Evolutionary conservation across 92 coral and sea anemone species (phyloP), one percentile per base, ranked within the genome.

Genomic region (Blastomussa wellsi): DNA sequence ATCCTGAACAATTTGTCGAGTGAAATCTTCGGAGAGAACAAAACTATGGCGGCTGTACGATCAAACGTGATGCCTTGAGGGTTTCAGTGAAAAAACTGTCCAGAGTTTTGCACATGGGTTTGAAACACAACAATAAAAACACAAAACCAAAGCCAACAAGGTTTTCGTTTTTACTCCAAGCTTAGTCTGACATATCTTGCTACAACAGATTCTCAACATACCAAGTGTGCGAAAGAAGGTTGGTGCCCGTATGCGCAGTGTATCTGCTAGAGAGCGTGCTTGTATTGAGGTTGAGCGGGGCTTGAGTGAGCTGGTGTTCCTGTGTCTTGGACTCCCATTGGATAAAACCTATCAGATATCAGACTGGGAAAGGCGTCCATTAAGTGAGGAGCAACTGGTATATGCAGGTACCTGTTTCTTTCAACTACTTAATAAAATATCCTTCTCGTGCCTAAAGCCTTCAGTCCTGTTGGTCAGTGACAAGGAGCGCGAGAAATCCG

Each of bases 321-420:
- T 89, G 51, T 93, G 95, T 76, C 92, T 97, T 20, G 99, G 99
- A 17, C 78, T 84, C 57, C 97, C 99, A 31, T 82, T 97, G 82
- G 99, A 97, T 80, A 97, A 97, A 72, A 93, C 98, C 1, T 97
- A 93, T 73, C 99, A 97, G 83, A 82, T 97, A 37, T 97, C 99
- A 37, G 99, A 97, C 80, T 97, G 99, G 99, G 99, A 97, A 84
- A 89, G 95, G 62, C 92, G 99, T 75, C 99, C 99, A 6, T 65
- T 97, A 69, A 48, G 92, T 31, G 77, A 89, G 53, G 95, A 95
- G 22, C 99, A 97, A 64, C 90, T 97, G 16, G 73, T 62, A 24
- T 97, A 97, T 79, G 99, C 99, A 84, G 99, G 99, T 97, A 66
- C 4, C 19, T n/a, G n/a, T n/a, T n/a, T n/a, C n/a, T n/a, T n/a